These are phyloP conservation scores for Heteromyza rotundicornis DNA, from an alignment of 2,888 invertebrate genomes.

Conservation along the genomic window DNA sequence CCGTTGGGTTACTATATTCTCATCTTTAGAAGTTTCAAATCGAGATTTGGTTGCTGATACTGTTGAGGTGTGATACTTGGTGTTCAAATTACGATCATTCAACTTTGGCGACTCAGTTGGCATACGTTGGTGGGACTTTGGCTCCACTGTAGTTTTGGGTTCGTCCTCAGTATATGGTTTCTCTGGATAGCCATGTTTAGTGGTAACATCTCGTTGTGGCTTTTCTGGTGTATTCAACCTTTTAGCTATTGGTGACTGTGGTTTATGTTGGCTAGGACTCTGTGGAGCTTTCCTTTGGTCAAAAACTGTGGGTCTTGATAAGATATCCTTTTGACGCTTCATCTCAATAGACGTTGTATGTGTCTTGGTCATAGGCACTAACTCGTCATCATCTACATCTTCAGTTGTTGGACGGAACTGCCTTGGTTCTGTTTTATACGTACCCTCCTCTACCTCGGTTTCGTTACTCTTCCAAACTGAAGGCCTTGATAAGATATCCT, in stretches of 20 bases:
- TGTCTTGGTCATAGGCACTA: slow-evolving; percentile 67
- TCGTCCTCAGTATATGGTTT: neutral
- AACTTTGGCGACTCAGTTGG: slow-evolving; percentile 33
- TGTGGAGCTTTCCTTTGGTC: slow-evolving; percentile 12
- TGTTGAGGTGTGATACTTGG: slow-evolving; percentile 26
- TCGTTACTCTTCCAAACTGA: slow-evolving; percentile 48
- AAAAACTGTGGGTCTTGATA: slow-evolving; percentile 63
- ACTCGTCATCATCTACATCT: slow-evolving; percentile 72
- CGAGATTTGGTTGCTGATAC: slow-evolving; percentile 23
- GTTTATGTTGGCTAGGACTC: neutral
- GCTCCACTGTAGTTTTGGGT: neutral
- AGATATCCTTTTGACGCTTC: slow-evolving; percentile 63
- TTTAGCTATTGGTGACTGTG: slow-evolving; percentile 19
- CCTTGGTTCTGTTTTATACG: slow-evolving; percentile 19
- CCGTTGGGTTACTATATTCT: slow-evolving; percentile 28
- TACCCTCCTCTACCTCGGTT: slow-evolving; percentile 3
- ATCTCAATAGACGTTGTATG: slow-evolving; percentile 52
- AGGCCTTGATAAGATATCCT: slow-evolving; percentile 63
- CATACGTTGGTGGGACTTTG: neutral
- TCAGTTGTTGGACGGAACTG: too few species aligned
- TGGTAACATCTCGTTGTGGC: neutral
- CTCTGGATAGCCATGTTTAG: neutral
- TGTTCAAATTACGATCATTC: slow-evolving; percentile 34
- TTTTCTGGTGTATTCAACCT: neutral
- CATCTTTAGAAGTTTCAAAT: slow-evolving; percentile 23